Conservation (phyloP, 2,888 invertebrate genomes). For the Petrolisthes cinctipes region DNA sequence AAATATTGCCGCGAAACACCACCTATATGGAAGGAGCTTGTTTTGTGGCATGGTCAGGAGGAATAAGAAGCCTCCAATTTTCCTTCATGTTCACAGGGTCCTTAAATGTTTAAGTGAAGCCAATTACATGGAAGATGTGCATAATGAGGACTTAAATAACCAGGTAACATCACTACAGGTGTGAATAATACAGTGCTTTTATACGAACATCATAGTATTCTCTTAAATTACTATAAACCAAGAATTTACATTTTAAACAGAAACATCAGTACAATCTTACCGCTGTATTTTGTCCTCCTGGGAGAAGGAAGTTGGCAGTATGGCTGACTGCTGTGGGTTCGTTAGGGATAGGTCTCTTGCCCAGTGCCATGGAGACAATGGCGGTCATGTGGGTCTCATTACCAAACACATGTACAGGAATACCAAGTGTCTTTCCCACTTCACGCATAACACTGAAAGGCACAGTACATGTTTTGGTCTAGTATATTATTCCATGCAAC, state of each 20-base stretch:
- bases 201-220: too few species aligned
- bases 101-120: too few species aligned
- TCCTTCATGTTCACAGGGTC: too few species aligned
- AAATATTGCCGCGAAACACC: too few species aligned
- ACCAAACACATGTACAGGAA: constrained; percentile 94
- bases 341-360: constrained; percentile 86
- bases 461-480: not conserved
- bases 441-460: constrained; percentile 86
- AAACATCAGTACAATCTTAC: constrained; percentile 66
- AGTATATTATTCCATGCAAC: not conserved
- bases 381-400: constrained; percentile 99
- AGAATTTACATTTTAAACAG: not conserved
- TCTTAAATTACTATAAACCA: too few species aligned
- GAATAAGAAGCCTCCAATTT: too few species aligned
- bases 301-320: constrained; percentile 90
- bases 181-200: too few species aligned
- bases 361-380: constrained; percentile 98
- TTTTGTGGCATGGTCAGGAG: too few species aligned
- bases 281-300: constrained; percentile 77
- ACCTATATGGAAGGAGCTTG: too few species aligned
- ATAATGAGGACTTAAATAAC: too few species aligned
- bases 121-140: too few species aligned
- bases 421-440: constrained; percentile 81
- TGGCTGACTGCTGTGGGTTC: constrained; percentile 77
- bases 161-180: too few species aligned